Base-by-base conservation (phyloP, 2,888 invertebrate genomes). In the Platerodrilus igneus region DNA sequence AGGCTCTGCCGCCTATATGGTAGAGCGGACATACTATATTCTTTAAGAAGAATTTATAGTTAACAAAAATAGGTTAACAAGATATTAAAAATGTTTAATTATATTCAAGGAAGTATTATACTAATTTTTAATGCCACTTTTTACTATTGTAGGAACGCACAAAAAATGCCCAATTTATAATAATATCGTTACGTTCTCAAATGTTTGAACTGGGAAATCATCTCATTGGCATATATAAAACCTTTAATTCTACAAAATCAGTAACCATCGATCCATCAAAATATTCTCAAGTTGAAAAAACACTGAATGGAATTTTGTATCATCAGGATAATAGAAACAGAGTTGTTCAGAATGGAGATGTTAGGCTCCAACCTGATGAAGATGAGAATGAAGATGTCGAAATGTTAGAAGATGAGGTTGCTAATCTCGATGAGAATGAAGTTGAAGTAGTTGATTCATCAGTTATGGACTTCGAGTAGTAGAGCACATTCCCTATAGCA, bases 131-230 rank as follows among this genome's bases (percentile, higher is more conserved):
- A n/a, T n/a, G n/a, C n/a, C n/a, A n/a, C n/a, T n/a, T n/a, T n/a
- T n/a, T n/a, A n/a, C n/a, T n/a, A n/a, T n/a, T n/a, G n/a, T n/a
- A 89, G 79, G 90, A 89, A 64, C 53, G 47, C 43, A 95, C 96
- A 0, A 90, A 86, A 66, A 95, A 97, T 68, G 95, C 97, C 0
- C 99, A 99, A 66, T 99, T 99, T 62, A 91, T 99, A 47, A 92
- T 99, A 50, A 96, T 99, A 47, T 96, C 97, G 0, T 76, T 97
- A 20, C 78, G 97, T 1, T 88, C 92, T 48, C 93, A 97, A 64
- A 99, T 99, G 97, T 99, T 96, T 64, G 96, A 99, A 62, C 71
- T 94, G 9, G 87, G 90, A 1, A 89, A 96, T 63, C 79, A 86
- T 39, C 74, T 97, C 4, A 83, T 97, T 8, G 99, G 99, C 1